Evolutionary conservation across 1,140 invertebrate genomes (phyloP), one percentile per base, ranked within the genome.

Genomic region (Leptinotarsa texana): DNA sequence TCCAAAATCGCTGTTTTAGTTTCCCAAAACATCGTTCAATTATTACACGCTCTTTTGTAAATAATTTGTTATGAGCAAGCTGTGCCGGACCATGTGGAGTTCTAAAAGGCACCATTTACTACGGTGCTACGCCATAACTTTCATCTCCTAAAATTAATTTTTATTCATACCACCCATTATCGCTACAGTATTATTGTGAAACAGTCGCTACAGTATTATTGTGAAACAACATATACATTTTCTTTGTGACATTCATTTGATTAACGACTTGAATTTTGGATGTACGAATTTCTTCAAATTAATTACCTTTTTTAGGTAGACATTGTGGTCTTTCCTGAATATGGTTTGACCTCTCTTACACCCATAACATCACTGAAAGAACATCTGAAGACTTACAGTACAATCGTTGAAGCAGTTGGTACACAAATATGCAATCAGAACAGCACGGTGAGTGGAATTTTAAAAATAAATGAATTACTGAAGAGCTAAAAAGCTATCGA

Each of bases 261-360:
- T 33, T 33, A 33, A 33, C 5, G 6, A 8, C 27, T 33, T 33
- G 27, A 33, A 33, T 33, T 33, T 33, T 33, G 33, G 1, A 8
- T 42, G 33, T 11, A 3, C 8, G 8, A 42, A 42, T 42, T 42
- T 11, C 8, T 5, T 42, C 4, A 57, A 15, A 15, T 57, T 8
- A 15, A 3, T 57, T 15, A 13, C n/a, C 51, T 47, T 47, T 69
- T 69, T 49, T 5, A 69, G 67, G 67, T 33, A 5, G 67, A 69
- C 33, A 69, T 69, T 27, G 17, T 69, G n/a, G 47, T 69, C 2
- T 48, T 69, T 11, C 67, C 67, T 0, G 67, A 69, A 69, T 69
- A 69, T 49, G 67, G 67, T n/a, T 33, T 69, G 21, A 69, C 67
- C 4, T 49, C 51, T 57, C 15, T 17, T 2, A 57, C n/a, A 57